These are phyloP conservation scores for Drosophila imparisetae DNA, from an alignment of 2,888 invertebrate genomes.

Conservation along the genomic window DNA sequence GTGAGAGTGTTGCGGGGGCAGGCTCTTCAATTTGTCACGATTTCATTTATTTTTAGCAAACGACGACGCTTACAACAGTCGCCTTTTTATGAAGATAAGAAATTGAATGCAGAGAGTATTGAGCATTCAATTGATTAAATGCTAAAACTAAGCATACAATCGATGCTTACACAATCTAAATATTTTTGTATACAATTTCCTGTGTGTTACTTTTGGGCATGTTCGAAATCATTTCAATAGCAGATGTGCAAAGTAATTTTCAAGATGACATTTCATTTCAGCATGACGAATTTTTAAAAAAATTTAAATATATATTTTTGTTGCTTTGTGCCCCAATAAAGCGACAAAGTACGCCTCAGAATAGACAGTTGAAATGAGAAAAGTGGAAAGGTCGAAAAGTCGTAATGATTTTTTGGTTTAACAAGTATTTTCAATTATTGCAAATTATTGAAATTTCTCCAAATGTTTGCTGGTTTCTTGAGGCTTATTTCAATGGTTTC, in stretches of 20 bases:
- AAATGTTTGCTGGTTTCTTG: not conserved
- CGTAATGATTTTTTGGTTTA: not conserved
- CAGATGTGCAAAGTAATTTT: not conserved
- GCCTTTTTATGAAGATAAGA: conserved; percentile 17
- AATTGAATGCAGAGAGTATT: conserved; percentile 10
- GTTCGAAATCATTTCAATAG: not conserved
- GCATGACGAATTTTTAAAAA: not conserved
- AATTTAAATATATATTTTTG: not conserved
- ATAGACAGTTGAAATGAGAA: not conserved
- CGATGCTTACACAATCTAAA: not conserved
- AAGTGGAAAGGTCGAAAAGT: not conserved
- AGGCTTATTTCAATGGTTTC: not conserved
- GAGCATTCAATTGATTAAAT: conserved; percentile 10
- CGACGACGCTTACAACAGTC: conserved; percentile 23
- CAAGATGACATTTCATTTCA: not conserved
- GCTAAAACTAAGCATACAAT: not conserved
- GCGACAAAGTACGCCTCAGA: not conserved
- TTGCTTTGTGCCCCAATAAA: not conserved
- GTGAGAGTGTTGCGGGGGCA: not conserved
- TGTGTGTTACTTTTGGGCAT: not conserved
- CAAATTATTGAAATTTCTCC: not conserved
- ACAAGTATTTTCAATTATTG: not conserved
- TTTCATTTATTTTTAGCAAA: conserved; percentile 65
- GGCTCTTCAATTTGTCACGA: conserved; percentile 62
- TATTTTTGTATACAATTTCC: not conserved